Base-by-base conservation (phyloP, 1,140 invertebrate genomes). In the Phthorimaea operculella region DNA sequence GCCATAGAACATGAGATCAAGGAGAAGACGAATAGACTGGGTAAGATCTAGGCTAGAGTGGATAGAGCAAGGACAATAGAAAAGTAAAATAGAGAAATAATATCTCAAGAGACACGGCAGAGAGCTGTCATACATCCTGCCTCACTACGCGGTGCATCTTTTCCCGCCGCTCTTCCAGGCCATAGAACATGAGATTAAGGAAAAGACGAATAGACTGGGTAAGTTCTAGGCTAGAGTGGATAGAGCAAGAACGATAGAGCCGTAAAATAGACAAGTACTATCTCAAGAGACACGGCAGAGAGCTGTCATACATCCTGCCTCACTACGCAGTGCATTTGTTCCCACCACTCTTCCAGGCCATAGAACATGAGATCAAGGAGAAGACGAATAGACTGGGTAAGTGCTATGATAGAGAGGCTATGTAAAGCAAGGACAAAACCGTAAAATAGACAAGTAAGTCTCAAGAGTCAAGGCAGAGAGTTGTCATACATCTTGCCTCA, bases 401-500 rank as follows among this genome's bases (percentile, higher is more conserved):
- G 67, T 59, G 4, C 21, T 28, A 28, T 2, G 21, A 2, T 28
- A 28, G 21, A 28, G 2, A 4, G 21, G 6, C 21, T 28, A n/a
- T n/a, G n/a, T n/a, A 28, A 6, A 6, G 21, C 6, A 28, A 28
- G 21, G 21, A n/a, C n/a, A n/a, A n/a, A n/a, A n/a, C n/a, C n/a
- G n/a, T n/a, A n/a, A n/a, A n/a, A n/a, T n/a, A n/a, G n/a, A n/a
- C n/a, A n/a, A n/a, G n/a, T n/a, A n/a, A n/a, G n/a, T n/a, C n/a
- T n/a, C 0, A 85, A 92, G 15, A 85, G 90, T 18, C 92, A 93
- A 68, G 92, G 92, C 4, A 83, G 90, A 7, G 92, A 94, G 79
- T 79, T 94, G 16, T 91, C 91, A 57, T 94, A 92, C 71, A 91
- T 93, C 58, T 80, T 94, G 52, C 93, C 93, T 4, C 90, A 92